Conservation (phyloP, 64 coral and sea anemone genomes). For the Stylophora pistillata region DNA sequence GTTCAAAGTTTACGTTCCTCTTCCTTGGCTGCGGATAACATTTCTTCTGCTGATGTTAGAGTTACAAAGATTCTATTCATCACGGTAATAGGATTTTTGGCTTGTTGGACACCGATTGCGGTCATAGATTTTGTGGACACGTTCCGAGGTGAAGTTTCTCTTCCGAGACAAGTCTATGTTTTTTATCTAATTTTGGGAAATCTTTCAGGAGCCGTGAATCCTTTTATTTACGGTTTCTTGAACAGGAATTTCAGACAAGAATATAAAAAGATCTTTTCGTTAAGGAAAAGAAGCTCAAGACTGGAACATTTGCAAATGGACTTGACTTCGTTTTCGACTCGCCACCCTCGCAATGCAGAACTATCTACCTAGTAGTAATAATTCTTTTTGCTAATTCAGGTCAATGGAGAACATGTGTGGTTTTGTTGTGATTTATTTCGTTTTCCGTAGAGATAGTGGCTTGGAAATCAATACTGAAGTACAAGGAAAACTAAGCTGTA, state of each 20-base stretch:
- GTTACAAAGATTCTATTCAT: slow-evolving; percentile 26
- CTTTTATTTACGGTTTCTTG: slow-evolving; percentile 7
- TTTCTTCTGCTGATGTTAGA: slow-evolving; percentile 5
- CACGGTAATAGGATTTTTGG: slow-evolving; percentile 19
- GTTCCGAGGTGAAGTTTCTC: slow-evolving; percentile 1
- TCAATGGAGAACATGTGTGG: not conserved
- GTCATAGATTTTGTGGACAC: slow-evolving; percentile 48
- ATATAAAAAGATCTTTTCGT: slow-evolving; percentile 3
- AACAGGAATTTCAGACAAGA: slow-evolving; percentile 37
- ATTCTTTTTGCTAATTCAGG: not conserved
- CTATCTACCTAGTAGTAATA: not conserved
- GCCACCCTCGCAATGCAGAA: not conserved
- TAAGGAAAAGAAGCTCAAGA: not conserved
- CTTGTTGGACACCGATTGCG: slow-evolving; percentile 34
- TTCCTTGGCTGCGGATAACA: not conserved
- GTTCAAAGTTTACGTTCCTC: slow-evolving; percentile 16
- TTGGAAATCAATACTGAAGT: too few relatives aligned
- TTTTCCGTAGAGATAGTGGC: not conserved
- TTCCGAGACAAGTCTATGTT: slow-evolving; percentile 25
- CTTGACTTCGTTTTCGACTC: not conserved
- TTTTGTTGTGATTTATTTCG: not conserved
- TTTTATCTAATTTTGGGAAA: slow-evolving; percentile 36
- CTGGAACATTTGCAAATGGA: not conserved
- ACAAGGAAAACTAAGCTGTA: not conserved
- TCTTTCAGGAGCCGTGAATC: slow-evolving; percentile 13